These are phyloP conservation scores for Platycercus adscitus DNA, from an alignment of 2,113 vertebrate genomes.

Conservation along the genomic window DNA sequence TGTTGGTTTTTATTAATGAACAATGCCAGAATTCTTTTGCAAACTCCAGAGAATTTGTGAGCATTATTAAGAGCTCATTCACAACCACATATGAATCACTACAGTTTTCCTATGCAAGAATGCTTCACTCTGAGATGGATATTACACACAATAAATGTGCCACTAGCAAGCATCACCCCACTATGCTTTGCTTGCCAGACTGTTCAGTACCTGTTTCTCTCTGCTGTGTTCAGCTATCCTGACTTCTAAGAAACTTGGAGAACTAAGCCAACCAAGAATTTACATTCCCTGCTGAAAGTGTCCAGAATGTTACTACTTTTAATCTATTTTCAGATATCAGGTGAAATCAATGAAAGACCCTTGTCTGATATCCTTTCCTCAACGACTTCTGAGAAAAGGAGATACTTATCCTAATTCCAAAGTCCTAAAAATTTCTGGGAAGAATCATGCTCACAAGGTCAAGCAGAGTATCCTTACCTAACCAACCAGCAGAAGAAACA, in stretches of 20 bases:
- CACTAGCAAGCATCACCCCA: neutral
- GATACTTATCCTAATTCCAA: neutral
- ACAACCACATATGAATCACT: conserved; percentile 11
- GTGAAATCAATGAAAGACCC: neutral
- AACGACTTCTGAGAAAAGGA: neutral
- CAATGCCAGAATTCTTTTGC: conserved; percentile 18
- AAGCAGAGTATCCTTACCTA: neutral
- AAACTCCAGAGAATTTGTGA: conserved; percentile 1
- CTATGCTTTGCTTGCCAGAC: neutral
- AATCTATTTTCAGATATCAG: neutral
- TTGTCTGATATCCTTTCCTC: neutral
- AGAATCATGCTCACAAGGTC: neutral
- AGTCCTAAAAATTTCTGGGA: neutral
- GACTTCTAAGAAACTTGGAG: neutral
- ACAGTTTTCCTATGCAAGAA: neutral
- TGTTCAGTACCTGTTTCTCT: neutral
- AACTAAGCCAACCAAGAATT: neutral
- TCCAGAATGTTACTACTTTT: neutral
- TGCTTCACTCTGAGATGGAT: neutral
- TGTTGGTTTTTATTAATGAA: conserved; percentile 4
- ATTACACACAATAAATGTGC: neutral
- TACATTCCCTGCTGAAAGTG: neutral
- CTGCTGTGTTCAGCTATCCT: neutral
- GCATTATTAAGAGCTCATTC: conserved; percentile 40
- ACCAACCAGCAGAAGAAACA: neutral